phyloP scores from a whole-genome alignment of 2,888 invertebrate species.

The Eilema sororculum region DNA sequence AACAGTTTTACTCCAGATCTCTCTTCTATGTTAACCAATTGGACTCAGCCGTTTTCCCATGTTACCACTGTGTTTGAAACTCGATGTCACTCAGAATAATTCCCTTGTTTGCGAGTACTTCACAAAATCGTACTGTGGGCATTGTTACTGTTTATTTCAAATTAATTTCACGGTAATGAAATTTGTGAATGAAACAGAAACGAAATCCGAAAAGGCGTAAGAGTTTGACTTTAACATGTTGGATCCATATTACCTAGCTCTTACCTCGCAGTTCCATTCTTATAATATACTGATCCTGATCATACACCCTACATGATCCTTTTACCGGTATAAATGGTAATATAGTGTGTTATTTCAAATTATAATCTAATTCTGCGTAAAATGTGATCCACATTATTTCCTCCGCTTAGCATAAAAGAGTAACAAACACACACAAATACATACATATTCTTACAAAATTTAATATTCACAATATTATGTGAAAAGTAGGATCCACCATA shows the following conservation, averaged over 20 bases:
- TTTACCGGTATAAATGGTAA: background rate
- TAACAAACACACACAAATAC: background rate
- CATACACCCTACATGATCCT: background rate
- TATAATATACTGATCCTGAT: no score
- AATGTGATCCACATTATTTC: background rate
- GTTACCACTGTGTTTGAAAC: no score
- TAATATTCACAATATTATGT: background rate
- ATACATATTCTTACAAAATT: background rate
- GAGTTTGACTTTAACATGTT: no score
- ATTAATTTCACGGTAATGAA: no score
- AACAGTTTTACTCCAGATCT: no score
- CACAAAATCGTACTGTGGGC: constrained; percentile 9
- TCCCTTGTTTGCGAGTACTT: constrained; percentile 28
- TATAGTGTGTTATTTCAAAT: background rate
- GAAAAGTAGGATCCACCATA: background rate
- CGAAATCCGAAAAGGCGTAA: no score
- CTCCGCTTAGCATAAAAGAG: background rate
- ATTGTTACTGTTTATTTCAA: constrained; percentile 16
- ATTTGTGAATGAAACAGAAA: no score
- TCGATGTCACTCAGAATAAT: no score
- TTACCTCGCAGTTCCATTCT: no score
- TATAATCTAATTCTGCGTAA: background rate
- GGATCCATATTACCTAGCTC: no score
- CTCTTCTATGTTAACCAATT: no score
- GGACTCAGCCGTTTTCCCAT: no score